These are phyloP conservation scores for Troides helena DNA, from an alignment of 2,888 invertebrate genomes.

Conservation along the genomic window DNA sequence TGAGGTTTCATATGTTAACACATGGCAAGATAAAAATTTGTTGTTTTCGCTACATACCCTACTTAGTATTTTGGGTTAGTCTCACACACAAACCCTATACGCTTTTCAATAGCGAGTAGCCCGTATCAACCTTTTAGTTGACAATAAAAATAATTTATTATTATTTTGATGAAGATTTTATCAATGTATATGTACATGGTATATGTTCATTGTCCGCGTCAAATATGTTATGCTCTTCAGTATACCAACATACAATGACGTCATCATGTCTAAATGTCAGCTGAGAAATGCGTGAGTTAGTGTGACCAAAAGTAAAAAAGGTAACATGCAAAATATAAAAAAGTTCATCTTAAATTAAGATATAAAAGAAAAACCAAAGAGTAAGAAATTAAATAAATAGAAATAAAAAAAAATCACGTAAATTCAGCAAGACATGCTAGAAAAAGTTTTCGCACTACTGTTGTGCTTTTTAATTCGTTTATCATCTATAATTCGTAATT, in stretches of 20 bases:
- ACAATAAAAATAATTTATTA: too few species aligned
- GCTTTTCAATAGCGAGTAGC: too few species aligned
- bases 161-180: too few species aligned
- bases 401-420: slow-evolving; percentile 55
- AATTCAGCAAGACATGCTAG: slow-evolving; percentile 71
- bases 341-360: slow-evolving; percentile 43
- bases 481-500: slow-evolving; percentile 62
- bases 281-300: slow-evolving; percentile 34
- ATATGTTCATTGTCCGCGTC: not conserved
- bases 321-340: slow-evolving; percentile 61
- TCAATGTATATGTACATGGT: not conserved
- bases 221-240: not conserved
- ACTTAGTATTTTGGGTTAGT: too few species aligned
- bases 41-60: too few species aligned
- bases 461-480: slow-evolving; percentile 70
- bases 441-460: slow-evolving; percentile 69
- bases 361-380: slow-evolving; percentile 42
- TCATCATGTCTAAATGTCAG: slow-evolving; percentile 31
- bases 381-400: slow-evolving; percentile 46
- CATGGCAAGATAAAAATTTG: too few species aligned
- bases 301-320: slow-evolving; percentile 41
- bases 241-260: not conserved
- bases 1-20: too few species aligned
- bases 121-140: too few species aligned
- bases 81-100: too few species aligned